A percentile compares a stretch with the other conserved stretches of the same genome.
Evolutionary conservation across 2,888 invertebrate genomes (phyloP).

Genomic region (Tachina fera): DNA sequence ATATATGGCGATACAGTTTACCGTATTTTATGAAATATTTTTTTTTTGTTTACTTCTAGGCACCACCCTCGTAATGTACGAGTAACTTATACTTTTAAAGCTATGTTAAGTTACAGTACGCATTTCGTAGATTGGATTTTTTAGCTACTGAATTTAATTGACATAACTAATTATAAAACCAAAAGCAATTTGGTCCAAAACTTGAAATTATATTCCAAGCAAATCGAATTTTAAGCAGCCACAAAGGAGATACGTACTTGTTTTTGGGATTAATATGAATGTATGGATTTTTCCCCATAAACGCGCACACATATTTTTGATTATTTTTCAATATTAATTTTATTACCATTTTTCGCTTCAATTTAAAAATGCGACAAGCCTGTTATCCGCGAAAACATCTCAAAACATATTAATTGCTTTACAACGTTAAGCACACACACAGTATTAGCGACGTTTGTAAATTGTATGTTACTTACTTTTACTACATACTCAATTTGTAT

Average conservation of each 20-base stretch:
- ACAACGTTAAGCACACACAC: conserved; percentile 51
- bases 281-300: not conserved
- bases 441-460: conserved; percentile 63
- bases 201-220: not conserved
- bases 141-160: conserved; percentile 66
- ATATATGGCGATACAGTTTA: no score
- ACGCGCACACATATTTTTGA: not conserved
- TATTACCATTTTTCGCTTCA: not conserved
- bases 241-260: not conserved
- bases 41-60: no score
- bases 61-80: conserved; percentile 29
- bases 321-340: conserved; percentile 8
- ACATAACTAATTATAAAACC: conserved; percentile 57
- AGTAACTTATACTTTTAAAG: not conserved
- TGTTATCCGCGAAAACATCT: conserved; percentile 68
- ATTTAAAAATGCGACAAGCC: conserved; percentile 54
- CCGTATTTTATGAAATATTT: no score
- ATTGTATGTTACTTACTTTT: conserved; percentile 36
- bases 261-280: not conserved
- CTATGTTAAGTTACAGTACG: not conserved
- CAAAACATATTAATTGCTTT: conserved; percentile 71
- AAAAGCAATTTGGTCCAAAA: conserved; percentile 31
- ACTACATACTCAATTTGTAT: conserved; percentile 68
- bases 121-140: not conserved
- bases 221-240: conserved; percentile 12